These are phyloP conservation scores for Plebejus anna DNA, from an alignment of 2,888 invertebrate species.

Conservation along the genomic window DNA sequence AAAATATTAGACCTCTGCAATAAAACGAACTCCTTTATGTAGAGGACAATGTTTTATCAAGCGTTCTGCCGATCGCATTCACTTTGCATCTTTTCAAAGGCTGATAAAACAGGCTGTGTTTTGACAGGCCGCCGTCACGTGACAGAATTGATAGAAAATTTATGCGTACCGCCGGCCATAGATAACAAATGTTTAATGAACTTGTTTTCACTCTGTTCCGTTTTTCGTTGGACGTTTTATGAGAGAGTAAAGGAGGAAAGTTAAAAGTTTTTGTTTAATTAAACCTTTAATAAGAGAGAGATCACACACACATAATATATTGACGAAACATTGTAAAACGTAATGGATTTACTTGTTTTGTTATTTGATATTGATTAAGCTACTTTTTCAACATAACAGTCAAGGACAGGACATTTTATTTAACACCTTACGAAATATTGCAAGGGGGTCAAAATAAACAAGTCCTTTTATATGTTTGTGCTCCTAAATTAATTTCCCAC, in stretches of 20 bases:
- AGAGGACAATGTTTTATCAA: slow-evolving; percentile 28
- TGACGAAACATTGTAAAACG: no score
- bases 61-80: slow-evolving; percentile 31
- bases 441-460: no score
- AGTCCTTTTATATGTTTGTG: no score
- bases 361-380: no score
- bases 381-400: no score
- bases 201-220: slow-evolving; percentile 24
- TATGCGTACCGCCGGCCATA: slow-evolving; percentile 28
- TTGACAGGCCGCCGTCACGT: slow-evolving; percentile 41
- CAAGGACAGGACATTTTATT: no score
- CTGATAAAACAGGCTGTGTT: slow-evolving; percentile 50
- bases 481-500: not conserved
- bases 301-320: no score
- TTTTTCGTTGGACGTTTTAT: not conserved
- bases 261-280: not conserved
- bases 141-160: slow-evolving; percentile 31
- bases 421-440: no score
- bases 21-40: slow-evolving; percentile 19
- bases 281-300: no score
- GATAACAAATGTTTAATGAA: slow-evolving; percentile 29
- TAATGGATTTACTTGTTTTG: no score
- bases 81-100: slow-evolving; percentile 47
- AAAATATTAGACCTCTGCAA: slow-evolving; percentile 3
- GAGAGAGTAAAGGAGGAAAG: no score